phyloP scores from a whole-genome alignment of 2,797 vertebrate species.

The Acrossocheilus fasciatus region DNA sequence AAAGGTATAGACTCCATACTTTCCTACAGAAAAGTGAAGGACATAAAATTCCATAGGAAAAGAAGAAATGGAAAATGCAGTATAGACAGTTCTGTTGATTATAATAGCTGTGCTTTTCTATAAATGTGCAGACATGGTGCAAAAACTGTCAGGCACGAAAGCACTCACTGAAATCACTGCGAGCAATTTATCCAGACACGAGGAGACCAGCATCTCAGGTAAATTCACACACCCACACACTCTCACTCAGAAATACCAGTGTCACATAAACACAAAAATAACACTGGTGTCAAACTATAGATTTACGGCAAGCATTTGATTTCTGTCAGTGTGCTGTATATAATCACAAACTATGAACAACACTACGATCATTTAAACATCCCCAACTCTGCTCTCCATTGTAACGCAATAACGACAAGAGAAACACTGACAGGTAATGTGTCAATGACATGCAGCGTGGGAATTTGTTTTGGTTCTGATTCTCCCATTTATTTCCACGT shows the following conservation, averaged over 20 bases:
- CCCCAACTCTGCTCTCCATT: not conserved
- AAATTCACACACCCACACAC: constrained; percentile 25
- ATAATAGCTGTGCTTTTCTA: not conserved
- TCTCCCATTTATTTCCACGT: not conserved
- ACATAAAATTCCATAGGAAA: not conserved
- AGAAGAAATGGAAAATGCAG: not conserved
- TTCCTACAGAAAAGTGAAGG: too few species aligned
- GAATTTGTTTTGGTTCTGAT: constrained; percentile 11
- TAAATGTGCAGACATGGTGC: not conserved
- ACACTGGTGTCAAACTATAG: not conserved
- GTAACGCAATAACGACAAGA: not conserved
- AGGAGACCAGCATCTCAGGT: not conserved
- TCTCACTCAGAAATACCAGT: not conserved
- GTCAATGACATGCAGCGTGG: not conserved
- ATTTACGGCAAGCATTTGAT: not conserved
- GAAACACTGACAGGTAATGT: not conserved
- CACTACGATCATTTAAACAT: not conserved
- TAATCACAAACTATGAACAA: not conserved
- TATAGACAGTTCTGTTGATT: not conserved
- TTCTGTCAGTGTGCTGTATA: not conserved
- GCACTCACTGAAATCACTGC: not conserved
- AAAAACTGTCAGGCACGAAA: not conserved
- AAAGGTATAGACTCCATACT: not conserved
- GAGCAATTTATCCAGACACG: not conserved
- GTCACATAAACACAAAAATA: not conserved